Conservation (phyloP, 2,113 vertebrate genomes). For the Phyllostomus discolor region DNA sequence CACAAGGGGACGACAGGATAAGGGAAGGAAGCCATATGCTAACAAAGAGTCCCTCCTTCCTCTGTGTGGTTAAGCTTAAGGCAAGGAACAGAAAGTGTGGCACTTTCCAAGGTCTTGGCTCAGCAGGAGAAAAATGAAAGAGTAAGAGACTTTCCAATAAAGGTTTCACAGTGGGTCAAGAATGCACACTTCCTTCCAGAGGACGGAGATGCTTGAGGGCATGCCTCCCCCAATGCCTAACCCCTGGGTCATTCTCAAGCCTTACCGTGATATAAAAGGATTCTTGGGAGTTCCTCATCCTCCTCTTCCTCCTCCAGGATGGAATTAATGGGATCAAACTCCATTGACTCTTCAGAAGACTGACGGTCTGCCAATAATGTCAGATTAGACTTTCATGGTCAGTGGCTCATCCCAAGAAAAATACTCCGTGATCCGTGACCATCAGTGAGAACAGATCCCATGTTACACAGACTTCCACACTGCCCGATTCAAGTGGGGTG, state of each 20-base stretch:
- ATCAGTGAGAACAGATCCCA: neutral
- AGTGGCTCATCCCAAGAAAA: neutral
- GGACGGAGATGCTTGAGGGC: neutral
- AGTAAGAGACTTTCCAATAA: neutral
- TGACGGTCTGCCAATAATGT: conserved; percentile 63
- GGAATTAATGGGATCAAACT: neutral
- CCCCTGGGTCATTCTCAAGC: fast-evolving
- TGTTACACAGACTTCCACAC: too few relatives aligned
- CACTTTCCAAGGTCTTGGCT: neutral
- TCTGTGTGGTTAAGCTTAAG: neutral
- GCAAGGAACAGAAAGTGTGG: fast-evolving
- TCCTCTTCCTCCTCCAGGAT: conserved; percentile 78
- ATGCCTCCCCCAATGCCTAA: too few relatives aligned
- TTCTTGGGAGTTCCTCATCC: conserved; percentile 75
- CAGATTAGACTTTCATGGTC: fast-evolving
- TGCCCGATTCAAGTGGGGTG: neutral
- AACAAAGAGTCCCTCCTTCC: too few relatives aligned
- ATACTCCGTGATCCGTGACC: fast-evolving
- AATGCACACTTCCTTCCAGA: neutral
- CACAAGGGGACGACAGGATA: neutral
- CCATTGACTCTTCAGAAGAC: neutral
- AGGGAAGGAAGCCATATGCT: fast-evolving
- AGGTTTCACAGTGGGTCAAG: neutral
- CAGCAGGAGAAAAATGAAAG: neutral
- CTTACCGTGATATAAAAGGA: conserved; percentile 78